phyloP scores from a whole-genome alignment of 2,797 vertebrate genomes.

The Capromys pilorides region DNA sequence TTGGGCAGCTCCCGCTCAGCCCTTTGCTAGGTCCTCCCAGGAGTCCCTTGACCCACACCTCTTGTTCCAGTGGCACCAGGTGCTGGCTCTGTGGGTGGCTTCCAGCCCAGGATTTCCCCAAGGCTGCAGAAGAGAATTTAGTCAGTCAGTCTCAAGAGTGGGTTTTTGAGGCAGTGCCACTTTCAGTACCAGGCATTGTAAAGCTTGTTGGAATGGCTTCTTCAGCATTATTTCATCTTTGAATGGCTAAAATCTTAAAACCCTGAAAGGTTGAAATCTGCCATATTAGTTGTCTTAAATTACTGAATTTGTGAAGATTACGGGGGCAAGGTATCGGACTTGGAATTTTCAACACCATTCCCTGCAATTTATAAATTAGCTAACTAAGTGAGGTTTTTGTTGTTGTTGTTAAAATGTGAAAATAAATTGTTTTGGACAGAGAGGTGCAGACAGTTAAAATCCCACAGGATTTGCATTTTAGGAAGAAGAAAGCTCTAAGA shows the following conservation, averaged over 20 bases:
- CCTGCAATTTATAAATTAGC: not conserved
- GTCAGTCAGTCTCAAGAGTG: not conserved
- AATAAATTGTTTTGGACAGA: not conserved
- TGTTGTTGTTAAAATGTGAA: not conserved
- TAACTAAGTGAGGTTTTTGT: not conserved
- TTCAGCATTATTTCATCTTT: not conserved
- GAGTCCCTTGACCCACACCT: not conserved
- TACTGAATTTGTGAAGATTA: not conserved
- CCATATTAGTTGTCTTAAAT: not conserved
- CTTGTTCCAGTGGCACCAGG: not conserved
- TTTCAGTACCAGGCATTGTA: not conserved
- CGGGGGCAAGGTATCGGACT: not conserved
- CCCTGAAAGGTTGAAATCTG: not conserved
- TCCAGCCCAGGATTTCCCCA: accelerated
- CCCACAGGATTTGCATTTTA: not conserved
- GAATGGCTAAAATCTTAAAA: not conserved
- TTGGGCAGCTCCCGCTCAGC: no score
- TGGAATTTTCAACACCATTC: not conserved
- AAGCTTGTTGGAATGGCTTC: not conserved
- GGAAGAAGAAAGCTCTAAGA: not conserved
- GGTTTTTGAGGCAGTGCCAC: not conserved
- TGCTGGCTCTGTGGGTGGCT: no score
- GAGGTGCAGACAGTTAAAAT: not conserved
- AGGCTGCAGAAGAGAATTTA: not conserved
- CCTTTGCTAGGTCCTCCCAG: not conserved